Evolutionary conservation across 1,140 invertebrate genomes (phyloP).

Genomic region (Geopemphigus sp.): DNA sequence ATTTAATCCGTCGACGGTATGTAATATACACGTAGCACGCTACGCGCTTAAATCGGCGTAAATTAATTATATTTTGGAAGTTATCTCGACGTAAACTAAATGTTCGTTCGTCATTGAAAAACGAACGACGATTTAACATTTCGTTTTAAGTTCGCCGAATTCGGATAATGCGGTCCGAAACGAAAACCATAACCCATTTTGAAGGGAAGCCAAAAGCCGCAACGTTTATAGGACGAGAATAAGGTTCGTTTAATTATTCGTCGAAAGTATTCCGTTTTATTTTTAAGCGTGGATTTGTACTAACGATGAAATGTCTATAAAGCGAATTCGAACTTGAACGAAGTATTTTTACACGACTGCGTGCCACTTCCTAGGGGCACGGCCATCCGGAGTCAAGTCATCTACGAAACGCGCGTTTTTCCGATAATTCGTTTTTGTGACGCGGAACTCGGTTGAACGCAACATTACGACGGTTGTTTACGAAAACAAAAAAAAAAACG

Average conservation of each 20-base stretch:
- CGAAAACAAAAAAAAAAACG: not conserved
- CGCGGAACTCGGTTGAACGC: no score
- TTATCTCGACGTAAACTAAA: not conserved
- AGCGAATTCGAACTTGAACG: constrained; percentile 5
- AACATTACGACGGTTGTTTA: no score
- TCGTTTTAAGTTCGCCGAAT: not conserved
- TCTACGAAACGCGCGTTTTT: not conserved
- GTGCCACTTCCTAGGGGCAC: not conserved
- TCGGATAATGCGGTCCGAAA: not conserved
- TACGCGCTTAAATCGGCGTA: no score
- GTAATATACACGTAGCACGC: no score
- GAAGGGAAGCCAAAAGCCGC: not conserved
- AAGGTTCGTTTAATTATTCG: not conserved
- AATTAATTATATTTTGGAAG: not conserved
- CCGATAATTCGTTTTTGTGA: not conserved
- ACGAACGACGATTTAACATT: not conserved
- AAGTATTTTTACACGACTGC: not conserved
- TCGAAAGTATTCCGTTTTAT: constrained; percentile 18
- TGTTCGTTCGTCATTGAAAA: not conserved
- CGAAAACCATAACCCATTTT: not conserved
- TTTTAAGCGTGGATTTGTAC: not conserved
- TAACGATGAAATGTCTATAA: constrained; percentile 5
- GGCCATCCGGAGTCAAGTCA: not conserved
- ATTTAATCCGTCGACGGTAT: no score
- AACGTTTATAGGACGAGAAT: not conserved